Evolutionary conservation across 2,113 vertebrate genomes (phyloP), one percentile per base, ranked within the genome.

Genomic region (Cnemophilus loriae): DNA sequence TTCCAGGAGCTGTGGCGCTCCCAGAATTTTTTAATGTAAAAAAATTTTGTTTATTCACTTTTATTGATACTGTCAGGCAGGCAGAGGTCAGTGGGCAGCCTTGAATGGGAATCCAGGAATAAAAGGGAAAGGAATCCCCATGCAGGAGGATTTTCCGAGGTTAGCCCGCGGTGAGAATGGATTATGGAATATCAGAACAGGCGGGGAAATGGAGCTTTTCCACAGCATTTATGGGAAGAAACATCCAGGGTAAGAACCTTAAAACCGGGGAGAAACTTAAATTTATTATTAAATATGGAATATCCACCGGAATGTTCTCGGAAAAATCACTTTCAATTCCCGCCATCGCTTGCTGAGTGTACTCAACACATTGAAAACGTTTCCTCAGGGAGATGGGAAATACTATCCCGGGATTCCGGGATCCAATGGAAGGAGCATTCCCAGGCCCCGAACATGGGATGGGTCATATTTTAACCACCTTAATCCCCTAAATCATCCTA

Each of bases 141-240:
- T 15, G 41, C 35, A 46, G 0, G 49, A 42, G 41, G 50, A 83
- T 30, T 89, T 90, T 47, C 81, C 15, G 5, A 56, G 67, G 19
- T 83, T 85, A 75, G 28, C 71, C 81, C 87, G 68, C 7, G 7
- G 47, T 11, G 35, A 59, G 56, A 83, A 71, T 15, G 32, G 30
- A n/a, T 92, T 53, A 59, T 32, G 47, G 63, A 68, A 39, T 35
- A 50, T 23, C 74, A 19, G 49, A 90, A 44, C 6, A 70, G 32
- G 41, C 26, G 78, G 28, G 18, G 75, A 82, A 89, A 73, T 23
- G 24, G 89, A 87, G 39, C 32, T 93, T 96, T 96, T 61, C 90
- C 71, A 89, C 18, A 35, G 63, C 28, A 76, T 81, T 95, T 87
- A 59, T 24, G 93, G 85, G 77, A 86, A 84, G 78, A 92, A 96